Evolutionary conservation across 2,888 invertebrate genomes (phyloP).

Genomic region (Helobdella robusta): DNA sequence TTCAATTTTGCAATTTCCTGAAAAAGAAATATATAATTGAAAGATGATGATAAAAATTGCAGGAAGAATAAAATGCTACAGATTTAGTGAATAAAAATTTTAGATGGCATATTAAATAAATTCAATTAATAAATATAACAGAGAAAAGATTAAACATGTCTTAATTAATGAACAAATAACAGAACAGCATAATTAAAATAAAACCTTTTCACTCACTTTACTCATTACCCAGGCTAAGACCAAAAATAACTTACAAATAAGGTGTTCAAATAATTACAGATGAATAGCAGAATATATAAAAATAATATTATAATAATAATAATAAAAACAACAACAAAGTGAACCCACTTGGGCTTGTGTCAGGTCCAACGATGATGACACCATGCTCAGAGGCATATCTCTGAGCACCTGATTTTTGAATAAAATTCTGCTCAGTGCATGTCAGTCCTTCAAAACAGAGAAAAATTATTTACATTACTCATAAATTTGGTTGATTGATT

Average conservation of each 20-base stretch:
- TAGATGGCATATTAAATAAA: not conserved
- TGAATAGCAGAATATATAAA: not conserved
- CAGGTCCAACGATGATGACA: conserved; percentile 80
- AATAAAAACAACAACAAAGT: not conserved
- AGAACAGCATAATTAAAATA: not conserved
- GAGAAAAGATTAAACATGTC: not conserved
- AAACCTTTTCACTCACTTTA: no score
- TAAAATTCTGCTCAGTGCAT: conserved; percentile 89
- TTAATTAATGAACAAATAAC: not conserved
- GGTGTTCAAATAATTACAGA: not conserved
- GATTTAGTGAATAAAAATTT: not conserved
- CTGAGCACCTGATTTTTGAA: conserved; percentile 89
- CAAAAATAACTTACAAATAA: not conserved
- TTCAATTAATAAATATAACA: conserved; percentile 4
- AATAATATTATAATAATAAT: conserved; percentile 9
- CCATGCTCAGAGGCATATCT: conserved; percentile 74
- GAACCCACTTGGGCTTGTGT: conserved; percentile 72
- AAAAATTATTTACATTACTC: not conserved
- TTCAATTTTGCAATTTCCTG: conserved; percentile 70
- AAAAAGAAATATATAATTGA: conserved; percentile 13
- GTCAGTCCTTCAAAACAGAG: conserved; percentile 58
- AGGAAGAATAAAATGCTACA: no score
- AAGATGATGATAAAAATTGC: not conserved
- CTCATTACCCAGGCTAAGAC: no score
- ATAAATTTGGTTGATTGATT: not conserved